These are phyloP conservation scores for Patella caerulea DNA, from an alignment of 2,888 invertebrate species.

Conservation along the genomic window DNA sequence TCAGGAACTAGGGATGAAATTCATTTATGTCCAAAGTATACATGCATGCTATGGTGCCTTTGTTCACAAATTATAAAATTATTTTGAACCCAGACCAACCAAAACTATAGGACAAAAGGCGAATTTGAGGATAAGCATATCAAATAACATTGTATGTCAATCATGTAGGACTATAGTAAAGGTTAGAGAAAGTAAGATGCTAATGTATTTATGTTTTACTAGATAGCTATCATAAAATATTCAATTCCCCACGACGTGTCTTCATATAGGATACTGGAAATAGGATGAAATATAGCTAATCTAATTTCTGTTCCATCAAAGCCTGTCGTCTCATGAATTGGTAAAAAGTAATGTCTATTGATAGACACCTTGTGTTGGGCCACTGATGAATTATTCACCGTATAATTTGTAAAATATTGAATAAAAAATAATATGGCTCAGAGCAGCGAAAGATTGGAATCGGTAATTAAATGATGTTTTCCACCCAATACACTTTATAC, in stretches of 20 bases:
- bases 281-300: background rate
- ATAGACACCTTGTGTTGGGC: background rate
- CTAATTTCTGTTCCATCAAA: constrained; percentile 6
- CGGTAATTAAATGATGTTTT: no score
- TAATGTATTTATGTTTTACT: background rate
- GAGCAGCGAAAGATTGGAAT: no score
- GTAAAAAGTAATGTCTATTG: constrained; percentile 4
- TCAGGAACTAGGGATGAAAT: no score
- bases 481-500: no score
- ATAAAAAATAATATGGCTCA: constrained; percentile 1
- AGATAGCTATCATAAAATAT: background rate
- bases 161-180: no score
- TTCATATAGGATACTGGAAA: background rate
- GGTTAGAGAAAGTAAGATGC: background rate
- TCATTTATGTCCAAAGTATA: no score
- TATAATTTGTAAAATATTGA: constrained; percentile 11
- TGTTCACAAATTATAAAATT: no score
- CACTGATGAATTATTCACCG: constrained; percentile 7
- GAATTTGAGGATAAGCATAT: no score
- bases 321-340: background rate
- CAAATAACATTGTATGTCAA: no score
- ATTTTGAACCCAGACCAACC: no score
- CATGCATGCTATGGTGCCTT: no score
- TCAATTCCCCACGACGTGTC: constrained; percentile 1
- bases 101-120: no score